These are phyloP conservation scores for Andrena camellia DNA, from an alignment of 2,888 invertebrate genomes.

Conservation along the genomic window DNA sequence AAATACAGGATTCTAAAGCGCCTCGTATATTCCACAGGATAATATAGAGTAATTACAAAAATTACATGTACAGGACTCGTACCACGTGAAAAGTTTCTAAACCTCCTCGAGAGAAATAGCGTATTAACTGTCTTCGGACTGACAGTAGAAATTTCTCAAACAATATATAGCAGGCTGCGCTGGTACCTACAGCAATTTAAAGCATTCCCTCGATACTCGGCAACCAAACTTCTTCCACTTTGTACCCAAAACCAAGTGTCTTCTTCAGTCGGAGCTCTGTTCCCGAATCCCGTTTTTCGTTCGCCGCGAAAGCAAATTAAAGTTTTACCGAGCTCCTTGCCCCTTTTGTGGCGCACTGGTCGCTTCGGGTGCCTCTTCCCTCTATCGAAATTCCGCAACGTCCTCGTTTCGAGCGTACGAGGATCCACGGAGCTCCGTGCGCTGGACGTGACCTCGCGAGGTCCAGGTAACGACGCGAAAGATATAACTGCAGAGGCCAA, in stretches of 20 bases:
- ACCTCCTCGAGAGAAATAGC: too few relatives aligned
- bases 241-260: slow-evolving; percentile 13
- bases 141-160: neutral
- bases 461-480: neutral
- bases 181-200: neutral
- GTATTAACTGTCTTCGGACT: too few relatives aligned
- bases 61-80: too few relatives aligned
- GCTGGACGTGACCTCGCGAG: slow-evolving; percentile 19
- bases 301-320: slow-evolving; percentile 46
- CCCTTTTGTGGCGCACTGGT: slow-evolving; percentile 8
- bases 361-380: neutral
- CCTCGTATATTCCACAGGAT: neutral
- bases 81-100: too few relatives aligned
- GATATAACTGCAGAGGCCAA: slow-evolving; percentile 11
- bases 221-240: slow-evolving; percentile 4
- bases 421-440: neutral
- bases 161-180: neutral
- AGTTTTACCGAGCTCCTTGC: slow-evolving; percentile 51
- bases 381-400: slow-evolving; percentile 27
- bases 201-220: slow-evolving; percentile 3
- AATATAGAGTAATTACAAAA: too few relatives aligned
- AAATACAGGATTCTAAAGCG: neutral
- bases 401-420: slow-evolving; percentile 19
- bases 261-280: slow-evolving; percentile 33
- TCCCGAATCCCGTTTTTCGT: slow-evolving; percentile 10